Conservation (phyloP, 2,888 invertebrate genomes). For the Hirtodrosophila trivittata region DNA sequence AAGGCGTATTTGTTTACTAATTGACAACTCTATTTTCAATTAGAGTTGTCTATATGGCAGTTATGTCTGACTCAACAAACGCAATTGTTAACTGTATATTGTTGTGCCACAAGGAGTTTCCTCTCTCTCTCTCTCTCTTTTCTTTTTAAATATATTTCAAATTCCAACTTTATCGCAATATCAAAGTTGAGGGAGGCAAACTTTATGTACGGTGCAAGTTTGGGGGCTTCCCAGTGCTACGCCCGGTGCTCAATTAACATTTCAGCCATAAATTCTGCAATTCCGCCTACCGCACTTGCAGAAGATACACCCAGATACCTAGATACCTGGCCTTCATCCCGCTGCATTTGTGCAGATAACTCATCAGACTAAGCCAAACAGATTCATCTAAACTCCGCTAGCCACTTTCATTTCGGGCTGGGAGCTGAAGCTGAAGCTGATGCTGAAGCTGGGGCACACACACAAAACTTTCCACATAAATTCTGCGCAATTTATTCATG, state of each 20-base stretch:
- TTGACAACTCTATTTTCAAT: slow-evolving; percentile 10
- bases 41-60: slow-evolving; percentile 1
- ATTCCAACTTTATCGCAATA: slow-evolving; percentile 2
- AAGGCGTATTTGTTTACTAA: slow-evolving; percentile 3
- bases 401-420: slow-evolving; percentile 69
- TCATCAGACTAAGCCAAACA: slow-evolving; percentile 77
- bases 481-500: slow-evolving; percentile 78
- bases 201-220: slow-evolving; percentile 30
- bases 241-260: slow-evolving; percentile 69
- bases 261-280: slow-evolving; percentile 67
- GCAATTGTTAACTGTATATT: slow-evolving; percentile 28
- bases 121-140: slow-evolving; percentile 2
- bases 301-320: background rate
- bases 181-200: slow-evolving; percentile 24
- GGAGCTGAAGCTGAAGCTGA: background rate
- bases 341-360: slow-evolving; percentile 72
- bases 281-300: slow-evolving; percentile 45
- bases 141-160: background rate
- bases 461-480: slow-evolving; percentile 75
- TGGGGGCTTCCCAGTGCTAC: slow-evolving; percentile 19
- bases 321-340: slow-evolving; percentile 7
- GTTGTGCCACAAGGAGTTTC: slow-evolving; percentile 9
- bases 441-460: slow-evolving; percentile 24
- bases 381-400: slow-evolving; percentile 76
- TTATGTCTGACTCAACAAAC: too few species aligned